Conservation (phyloP, 2,113 vertebrate species). For the Coptodon rendalli region DNA sequence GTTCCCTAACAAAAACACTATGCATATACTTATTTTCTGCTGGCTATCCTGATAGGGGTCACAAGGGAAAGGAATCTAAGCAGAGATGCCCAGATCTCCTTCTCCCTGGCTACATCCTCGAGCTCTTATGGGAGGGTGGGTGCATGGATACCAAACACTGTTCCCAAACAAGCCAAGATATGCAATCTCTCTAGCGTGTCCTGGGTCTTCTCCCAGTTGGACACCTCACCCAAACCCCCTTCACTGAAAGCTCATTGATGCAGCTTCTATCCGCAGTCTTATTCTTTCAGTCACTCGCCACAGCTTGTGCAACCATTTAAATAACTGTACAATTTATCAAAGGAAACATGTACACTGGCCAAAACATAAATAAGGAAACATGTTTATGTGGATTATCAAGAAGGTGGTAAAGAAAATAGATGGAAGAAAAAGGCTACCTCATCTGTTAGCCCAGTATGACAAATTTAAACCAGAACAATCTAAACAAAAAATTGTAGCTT, state of each 20-base stretch:
- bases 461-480: background rate
- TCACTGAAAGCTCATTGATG: background rate
- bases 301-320: background rate
- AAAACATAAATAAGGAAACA: background rate
- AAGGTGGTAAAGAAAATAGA: background rate
- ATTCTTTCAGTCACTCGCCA: background rate
- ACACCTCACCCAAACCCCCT: background rate
- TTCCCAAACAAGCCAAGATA: background rate
- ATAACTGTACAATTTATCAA: background rate
- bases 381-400: background rate
- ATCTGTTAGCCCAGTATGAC: background rate
- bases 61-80: background rate
- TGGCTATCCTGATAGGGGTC: background rate
- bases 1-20: background rate
- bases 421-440: background rate
- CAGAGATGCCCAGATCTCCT: background rate
- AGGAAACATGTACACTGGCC: background rate
- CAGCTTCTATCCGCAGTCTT: background rate
- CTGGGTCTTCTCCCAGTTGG: background rate
- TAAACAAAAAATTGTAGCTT: background rate
- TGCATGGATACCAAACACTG: background rate
- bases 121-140: background rate
- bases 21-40: background rate
- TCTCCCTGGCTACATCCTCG: background rate
- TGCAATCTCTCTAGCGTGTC: background rate